These are phyloP conservation scores for Siderastrea siderea DNA, from an alignment of 92 coral and sea anemone species.

Conservation along the genomic window DNA sequence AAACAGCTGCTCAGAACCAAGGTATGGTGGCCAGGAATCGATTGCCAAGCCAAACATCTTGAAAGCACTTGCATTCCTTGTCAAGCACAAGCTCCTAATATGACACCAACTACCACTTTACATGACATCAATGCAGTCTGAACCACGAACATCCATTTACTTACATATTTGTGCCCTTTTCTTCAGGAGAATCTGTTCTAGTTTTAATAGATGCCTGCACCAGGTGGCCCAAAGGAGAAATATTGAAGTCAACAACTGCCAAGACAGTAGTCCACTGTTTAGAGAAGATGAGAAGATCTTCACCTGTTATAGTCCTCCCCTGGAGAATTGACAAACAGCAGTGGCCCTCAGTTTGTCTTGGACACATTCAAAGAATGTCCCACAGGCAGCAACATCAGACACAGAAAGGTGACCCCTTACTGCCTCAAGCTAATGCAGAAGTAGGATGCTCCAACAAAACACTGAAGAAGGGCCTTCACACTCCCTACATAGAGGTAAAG, in stretches of 20 bases:
- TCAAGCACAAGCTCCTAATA: not conserved
- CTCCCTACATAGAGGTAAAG: too few relatives aligned
- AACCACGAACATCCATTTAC: not conserved
- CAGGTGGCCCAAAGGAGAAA: constrained; percentile 8
- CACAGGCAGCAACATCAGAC: too few relatives aligned
- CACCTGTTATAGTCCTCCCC: not conserved
- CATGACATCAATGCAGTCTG: not conserved
- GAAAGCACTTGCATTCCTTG: not conserved
- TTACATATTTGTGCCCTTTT: constrained; percentile 5
- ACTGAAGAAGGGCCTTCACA: too few relatives aligned
- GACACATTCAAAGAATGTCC: too few relatives aligned
- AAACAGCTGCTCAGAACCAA: constrained; percentile 13
- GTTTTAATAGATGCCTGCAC: not conserved
- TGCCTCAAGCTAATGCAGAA: too few relatives aligned
- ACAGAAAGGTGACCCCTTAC: too few relatives aligned
- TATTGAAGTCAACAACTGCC: not conserved
- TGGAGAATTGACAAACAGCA: not conserved
- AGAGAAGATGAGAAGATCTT: not conserved
- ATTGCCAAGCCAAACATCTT: not conserved
- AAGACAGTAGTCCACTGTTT: not conserved
- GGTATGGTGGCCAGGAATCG: constrained; percentile 24
- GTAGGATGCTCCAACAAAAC: too few relatives aligned
- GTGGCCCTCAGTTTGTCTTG: not conserved
- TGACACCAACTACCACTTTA: not conserved
- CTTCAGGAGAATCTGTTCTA: not conserved